These are phyloP conservation scores for Blera fallax DNA, from an alignment of 2,888 invertebrate genomes.

Conservation along the genomic window DNA sequence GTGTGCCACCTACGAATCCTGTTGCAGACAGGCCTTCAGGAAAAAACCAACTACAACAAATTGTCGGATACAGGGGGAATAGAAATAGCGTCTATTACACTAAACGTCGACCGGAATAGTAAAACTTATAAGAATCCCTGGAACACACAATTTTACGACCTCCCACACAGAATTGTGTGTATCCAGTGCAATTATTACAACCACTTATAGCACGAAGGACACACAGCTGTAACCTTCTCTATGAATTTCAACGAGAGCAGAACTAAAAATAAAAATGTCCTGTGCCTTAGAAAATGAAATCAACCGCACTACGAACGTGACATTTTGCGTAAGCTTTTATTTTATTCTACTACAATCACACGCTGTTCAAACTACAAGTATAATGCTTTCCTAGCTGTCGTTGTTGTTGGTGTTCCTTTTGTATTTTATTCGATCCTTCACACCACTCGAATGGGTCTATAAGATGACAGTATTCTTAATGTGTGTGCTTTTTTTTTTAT, in stretches of 20 bases:
- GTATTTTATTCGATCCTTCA: constrained; percentile 1
- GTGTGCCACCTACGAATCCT: too few species aligned
- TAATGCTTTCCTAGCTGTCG: constrained; percentile 13
- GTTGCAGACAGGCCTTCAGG: background rate
- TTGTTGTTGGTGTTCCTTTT: background rate
- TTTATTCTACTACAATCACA: constrained; percentile 20
- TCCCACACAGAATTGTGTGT: background rate
- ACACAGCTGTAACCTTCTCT: constrained; percentile 5
- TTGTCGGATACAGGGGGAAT: background rate
- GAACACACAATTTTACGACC: constrained; percentile 23
- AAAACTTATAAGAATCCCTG: constrained; percentile 4
- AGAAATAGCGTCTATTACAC: background rate
- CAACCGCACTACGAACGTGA: constrained; percentile 57
- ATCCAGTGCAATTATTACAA: background rate
- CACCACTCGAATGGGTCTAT: background rate
- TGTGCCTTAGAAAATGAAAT: constrained; percentile 46
- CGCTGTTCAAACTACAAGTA: background rate
- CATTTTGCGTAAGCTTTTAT: constrained; percentile 49
- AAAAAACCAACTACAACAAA: background rate
- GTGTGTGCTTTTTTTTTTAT: background rate
- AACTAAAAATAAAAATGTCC: constrained; percentile 40
- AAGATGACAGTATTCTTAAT: constrained; percentile 36
- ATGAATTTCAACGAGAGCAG: constrained; percentile 30
- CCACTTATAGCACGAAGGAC: constrained; percentile 18
- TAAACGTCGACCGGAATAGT: background rate